Conservation (phyloP, 2,888 invertebrate species). For the Cyrtodaria siliqua region DNA sequence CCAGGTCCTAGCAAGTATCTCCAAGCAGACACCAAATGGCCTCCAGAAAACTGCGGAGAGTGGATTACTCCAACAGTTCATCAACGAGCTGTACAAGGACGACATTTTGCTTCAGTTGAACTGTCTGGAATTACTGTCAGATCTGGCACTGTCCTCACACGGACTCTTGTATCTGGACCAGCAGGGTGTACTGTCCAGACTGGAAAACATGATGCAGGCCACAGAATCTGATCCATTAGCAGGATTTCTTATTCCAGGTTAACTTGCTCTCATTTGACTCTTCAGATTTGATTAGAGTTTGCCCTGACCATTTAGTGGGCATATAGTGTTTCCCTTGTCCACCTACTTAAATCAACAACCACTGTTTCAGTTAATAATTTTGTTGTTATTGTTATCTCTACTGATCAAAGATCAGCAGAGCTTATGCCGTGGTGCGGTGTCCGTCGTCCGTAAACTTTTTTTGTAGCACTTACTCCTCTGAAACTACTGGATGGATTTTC, state of each 20-base stretch:
- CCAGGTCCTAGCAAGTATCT: constrained; percentile 77
- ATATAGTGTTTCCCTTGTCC: no score
- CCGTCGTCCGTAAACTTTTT: no score
- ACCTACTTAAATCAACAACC: no score
- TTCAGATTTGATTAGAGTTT: no score
- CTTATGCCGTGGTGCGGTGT: no score
- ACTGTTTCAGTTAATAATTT: no score
- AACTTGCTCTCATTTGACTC: not conserved
- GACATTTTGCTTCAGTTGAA: constrained; percentile 94
- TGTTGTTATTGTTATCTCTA: no score
- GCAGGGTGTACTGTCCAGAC: constrained; percentile 89
- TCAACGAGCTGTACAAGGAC: constrained; percentile 89
- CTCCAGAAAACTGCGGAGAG: constrained; percentile 89
- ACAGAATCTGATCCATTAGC: constrained; percentile 89
- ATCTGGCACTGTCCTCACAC: constrained; percentile 90
- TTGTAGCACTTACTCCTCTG: no score
- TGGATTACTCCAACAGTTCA: constrained; percentile 90
- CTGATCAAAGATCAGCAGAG: no score
- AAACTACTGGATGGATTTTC: no score
- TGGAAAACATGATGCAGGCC: constrained; percentile 89
- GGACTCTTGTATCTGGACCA: constrained; percentile 92
- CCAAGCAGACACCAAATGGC: constrained; percentile 87
- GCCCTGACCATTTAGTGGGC: no score
- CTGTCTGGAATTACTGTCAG: constrained; percentile 92
- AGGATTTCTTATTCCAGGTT: constrained; percentile 89